Evolutionary conservation across 2,797 vertebrate species (phyloP).

Genomic region (Sarcophilus harrisii): DNA sequence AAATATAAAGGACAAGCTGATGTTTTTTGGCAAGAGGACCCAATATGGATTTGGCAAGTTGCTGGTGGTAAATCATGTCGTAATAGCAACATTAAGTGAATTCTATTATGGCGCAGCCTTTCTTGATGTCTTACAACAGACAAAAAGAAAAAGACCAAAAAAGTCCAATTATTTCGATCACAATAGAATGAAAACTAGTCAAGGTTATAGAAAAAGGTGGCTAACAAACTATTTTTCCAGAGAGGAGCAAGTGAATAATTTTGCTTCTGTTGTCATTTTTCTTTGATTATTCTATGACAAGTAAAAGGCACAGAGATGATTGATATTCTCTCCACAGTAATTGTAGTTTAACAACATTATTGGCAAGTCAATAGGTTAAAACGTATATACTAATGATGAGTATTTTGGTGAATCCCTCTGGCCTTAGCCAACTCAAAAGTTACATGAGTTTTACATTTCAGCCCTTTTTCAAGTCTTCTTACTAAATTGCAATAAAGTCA

Average conservation of each 20-base stretch:
- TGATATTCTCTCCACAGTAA: not conserved
- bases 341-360: not conserved
- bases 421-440: not conserved
- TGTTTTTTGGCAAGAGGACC: slow-evolving; percentile 67
- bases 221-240: slow-evolving; percentile 44
- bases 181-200: slow-evolving; percentile 9
- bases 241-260: slow-evolving; percentile 29
- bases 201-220: slow-evolving; percentile 50
- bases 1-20: slow-evolving; percentile 58
- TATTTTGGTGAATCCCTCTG: slow-evolving; percentile 16
- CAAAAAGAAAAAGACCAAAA: not conserved
- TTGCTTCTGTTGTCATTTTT: slow-evolving; percentile 32
- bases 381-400: not conserved
- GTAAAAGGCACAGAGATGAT: not conserved
- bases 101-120: slow-evolving; percentile 34
- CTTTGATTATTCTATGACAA: slow-evolving; percentile 30
- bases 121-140: not conserved
- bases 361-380: slow-evolving; percentile 10
- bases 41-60: slow-evolving; percentile 68
- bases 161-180: slow-evolving; percentile 38
- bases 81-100: slow-evolving; percentile 52
- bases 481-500: not conserved
- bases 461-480: not conserved
- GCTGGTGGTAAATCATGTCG: slow-evolving; percentile 66
- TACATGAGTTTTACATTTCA: not conserved